A percentile compares a stretch with the other conserved stretches of the same genome.
Evolutionary conservation across 2,888 invertebrate species (phyloP).

Genomic region (Pachydiplax longipennis): DNA sequence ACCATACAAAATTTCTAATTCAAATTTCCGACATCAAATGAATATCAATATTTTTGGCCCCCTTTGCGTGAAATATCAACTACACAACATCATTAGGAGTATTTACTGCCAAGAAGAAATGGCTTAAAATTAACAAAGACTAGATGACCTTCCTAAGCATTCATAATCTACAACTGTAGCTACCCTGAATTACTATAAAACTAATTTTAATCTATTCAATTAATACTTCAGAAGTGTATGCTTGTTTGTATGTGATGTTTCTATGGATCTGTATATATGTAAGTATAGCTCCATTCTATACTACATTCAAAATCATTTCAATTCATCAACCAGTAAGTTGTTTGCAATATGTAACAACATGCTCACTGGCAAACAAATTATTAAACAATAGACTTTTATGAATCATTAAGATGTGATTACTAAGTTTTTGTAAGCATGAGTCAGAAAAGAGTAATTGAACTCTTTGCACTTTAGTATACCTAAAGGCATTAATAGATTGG

Average conservation of each 20-base stretch:
- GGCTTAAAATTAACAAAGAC: conserved; percentile 32
- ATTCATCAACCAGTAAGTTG: neutral
- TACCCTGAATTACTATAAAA: conserved; percentile 1
- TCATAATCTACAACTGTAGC: conserved; percentile 18
- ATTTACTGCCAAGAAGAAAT: conserved; percentile 13
- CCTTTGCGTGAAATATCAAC: conserved; percentile 36
- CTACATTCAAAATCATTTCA: neutral
- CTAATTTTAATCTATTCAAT: conserved; percentile 7
- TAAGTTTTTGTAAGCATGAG: neutral
- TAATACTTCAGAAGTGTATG: conserved; percentile 37
- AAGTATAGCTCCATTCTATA: conserved; percentile 5
- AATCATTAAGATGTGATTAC: neutral
- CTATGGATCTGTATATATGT: conserved; percentile 13
- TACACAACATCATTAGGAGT: conserved; percentile 31
- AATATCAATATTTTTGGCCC: conserved; percentile 43
- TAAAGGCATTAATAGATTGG: neutral
- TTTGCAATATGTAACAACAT: neutral
- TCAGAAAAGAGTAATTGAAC: neutral
- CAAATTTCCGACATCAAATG: conserved; percentile 28
- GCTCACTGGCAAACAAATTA: conserved; percentile 4
- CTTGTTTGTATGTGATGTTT: neutral
- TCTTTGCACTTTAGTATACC: neutral
- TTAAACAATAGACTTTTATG: neutral
- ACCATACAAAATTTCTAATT: conserved; percentile 39
- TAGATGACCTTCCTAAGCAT: conserved; percentile 6